These are phyloP conservation scores for Drosophila lacertosa DNA, from an alignment of 1,140 invertebrate species.

Conservation along the genomic window DNA sequence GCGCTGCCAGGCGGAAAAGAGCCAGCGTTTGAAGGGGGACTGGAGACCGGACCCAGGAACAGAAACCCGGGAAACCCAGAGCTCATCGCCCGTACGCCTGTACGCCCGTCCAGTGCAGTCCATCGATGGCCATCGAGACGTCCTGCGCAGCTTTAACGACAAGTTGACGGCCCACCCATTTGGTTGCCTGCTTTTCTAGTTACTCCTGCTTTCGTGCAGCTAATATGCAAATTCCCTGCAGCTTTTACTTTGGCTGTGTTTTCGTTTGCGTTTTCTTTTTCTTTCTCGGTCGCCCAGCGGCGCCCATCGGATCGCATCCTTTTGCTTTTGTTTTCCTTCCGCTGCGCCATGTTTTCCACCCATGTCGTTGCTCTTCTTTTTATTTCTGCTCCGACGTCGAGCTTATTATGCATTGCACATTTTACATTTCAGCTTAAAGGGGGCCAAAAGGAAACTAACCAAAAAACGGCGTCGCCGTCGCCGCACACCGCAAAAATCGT, in stretches of 20 bases:
- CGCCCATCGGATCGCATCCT: conserved; percentile 43
- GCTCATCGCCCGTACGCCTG: no score
- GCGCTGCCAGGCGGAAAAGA: conserved; percentile 31
- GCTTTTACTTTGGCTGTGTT: conserved; percentile 73
- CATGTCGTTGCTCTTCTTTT: conserved; percentile 44
- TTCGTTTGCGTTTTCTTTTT: conserved; percentile 41
- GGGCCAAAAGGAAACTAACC: conserved; percentile 3
- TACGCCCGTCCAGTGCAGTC: not conserved
- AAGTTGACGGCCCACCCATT: conserved; percentile 27
- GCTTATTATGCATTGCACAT: conserved; percentile 82
- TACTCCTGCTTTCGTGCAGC: conserved; percentile 56
- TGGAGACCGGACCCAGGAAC: not conserved
- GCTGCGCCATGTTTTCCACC: conserved; percentile 68
- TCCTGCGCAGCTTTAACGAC: conserved; percentile 62
- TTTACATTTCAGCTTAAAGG: conserved; percentile 74
- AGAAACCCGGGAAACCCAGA: no score
- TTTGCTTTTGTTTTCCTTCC: conserved; percentile 76
- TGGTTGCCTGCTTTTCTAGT: conserved; percentile 1
- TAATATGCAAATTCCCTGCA: conserved; percentile 79
- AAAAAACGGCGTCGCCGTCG: conserved; percentile 30
- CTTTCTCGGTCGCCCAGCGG: conserved; percentile 29
- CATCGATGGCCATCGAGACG: conserved; percentile 58
- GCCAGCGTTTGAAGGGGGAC: conserved; percentile 24
- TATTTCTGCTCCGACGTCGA: conserved; percentile 37
- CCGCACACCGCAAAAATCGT: conserved; percentile 77